Evolutionary conservation across 2,888 invertebrate species (phyloP).

Genomic region (Macropis europaea): DNA sequence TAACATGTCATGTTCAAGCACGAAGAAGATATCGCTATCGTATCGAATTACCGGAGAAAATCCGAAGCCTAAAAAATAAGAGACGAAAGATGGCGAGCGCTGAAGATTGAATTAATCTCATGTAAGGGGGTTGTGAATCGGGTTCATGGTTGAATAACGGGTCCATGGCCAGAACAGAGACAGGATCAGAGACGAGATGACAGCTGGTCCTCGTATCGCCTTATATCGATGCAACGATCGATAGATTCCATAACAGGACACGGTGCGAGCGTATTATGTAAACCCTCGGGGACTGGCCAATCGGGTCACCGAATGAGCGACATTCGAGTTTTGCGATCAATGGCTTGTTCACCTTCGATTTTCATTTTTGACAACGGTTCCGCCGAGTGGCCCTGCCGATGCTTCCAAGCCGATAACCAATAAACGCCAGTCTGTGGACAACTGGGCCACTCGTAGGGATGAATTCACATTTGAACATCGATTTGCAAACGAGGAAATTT

Average conservation of each 20-base stretch:
- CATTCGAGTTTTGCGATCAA: conserved; percentile 48
- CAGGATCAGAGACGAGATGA: conserved; percentile 58
- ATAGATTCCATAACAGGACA: conserved; percentile 74
- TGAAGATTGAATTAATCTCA: conserved; percentile 43
- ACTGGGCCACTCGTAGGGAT: not conserved
- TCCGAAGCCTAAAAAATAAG: not conserved
- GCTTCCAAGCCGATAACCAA: not conserved
- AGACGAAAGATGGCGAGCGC: not conserved
- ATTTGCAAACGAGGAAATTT: no score
- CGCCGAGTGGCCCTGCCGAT: not conserved
- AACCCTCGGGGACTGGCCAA: conserved; percentile 65
- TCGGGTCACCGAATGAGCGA: conserved; percentile 52
- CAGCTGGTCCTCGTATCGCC: conserved; percentile 67
- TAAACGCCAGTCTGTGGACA: not conserved
- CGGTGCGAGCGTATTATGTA: conserved; percentile 66
- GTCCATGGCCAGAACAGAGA: conserved; percentile 65
- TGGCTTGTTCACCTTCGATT: conserved; percentile 17
- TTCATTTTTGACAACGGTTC: conserved; percentile 8
- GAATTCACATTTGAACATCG: no score
- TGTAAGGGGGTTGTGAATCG: conserved; percentile 68
- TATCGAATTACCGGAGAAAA: not conserved
- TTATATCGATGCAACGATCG: conserved; percentile 72
- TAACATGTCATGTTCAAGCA: not conserved
- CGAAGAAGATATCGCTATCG: conserved; percentile 2
- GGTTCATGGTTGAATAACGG: conserved; percentile 73